Base-by-base conservation (phyloP, 2,888 invertebrate species). In the Leucophenga maculata region DNA sequence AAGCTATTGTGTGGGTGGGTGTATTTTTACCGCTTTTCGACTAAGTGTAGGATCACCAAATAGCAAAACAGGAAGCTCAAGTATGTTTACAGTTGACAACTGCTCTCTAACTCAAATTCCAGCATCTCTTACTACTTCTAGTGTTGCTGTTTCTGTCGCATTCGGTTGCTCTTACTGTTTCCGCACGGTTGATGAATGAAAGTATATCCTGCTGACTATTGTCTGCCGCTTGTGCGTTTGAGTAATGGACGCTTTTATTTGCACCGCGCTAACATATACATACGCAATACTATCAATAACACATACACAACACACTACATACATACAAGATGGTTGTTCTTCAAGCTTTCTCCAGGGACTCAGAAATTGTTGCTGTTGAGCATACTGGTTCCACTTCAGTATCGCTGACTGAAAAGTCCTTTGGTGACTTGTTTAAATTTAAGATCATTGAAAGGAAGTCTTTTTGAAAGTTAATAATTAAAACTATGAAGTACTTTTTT, bases 241-340 rank as follows among this genome's bases (percentile, higher is more conserved):
- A 80, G 82, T 83, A 84, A 84, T 84, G 82, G 81, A 81, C 80
- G 80, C 80, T 82, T 83, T 84, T 85, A 84, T 84, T 84, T 82
- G 80, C 73, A 55, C 22, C 39, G 72, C 76, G 67, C 72, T 72
- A 70, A 70, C 74, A 72, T 75, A 77, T 69, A 71, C 71, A 66
- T 68, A 14, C 48, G 67, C 50, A n/a, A 55, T 50, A 62, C 26
- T 26, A 26, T 26, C 26, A 26, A 26, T 26, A 26, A 26, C 26
- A 26, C 26, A 26, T 4, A 26, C 26, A 26, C 26, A 26, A 26
- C 26, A 26, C 26, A 26, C 26, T 26, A 26, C 2, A 26, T 26
- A 26, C 26, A 2, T 26, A 26, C 26, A 26, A 26, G 26, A 26
- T 26, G 2, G 26, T 26, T n/a, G n/a, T n/a, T n/a, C n/a, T n/a